phyloP scores from a whole-genome alignment of 2,888 invertebrate genomes.

The Liposcelis brunnea region DNA sequence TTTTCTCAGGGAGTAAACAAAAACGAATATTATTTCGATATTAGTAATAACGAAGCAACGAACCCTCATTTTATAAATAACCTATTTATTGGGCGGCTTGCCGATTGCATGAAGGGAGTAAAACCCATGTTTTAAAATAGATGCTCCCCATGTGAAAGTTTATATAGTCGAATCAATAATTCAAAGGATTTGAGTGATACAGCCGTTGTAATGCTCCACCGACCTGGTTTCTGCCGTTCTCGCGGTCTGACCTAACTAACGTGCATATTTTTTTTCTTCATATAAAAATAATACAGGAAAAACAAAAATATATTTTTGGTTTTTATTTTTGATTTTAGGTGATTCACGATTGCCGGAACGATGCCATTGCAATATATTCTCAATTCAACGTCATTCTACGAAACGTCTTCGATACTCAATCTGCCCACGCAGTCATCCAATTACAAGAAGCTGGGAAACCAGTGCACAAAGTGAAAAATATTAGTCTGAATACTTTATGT shows the following conservation, averaged over 20 bases:
- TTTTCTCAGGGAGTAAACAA: no score
- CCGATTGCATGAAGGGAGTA: no score
- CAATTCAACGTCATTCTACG: slow-evolving; percentile 70
- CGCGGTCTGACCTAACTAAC: not conserved
- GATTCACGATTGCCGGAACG: slow-evolving; percentile 83
- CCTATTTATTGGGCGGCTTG: no score
- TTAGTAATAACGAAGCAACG: no score
- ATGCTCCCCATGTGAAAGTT: no score
- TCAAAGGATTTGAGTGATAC: no score
- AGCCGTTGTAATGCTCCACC: no score
- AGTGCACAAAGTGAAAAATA: slow-evolving; percentile 86
- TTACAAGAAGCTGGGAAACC: slow-evolving; percentile 79
- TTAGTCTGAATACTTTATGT: slow-evolving; percentile 80
- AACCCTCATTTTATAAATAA: no score
- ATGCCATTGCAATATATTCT: slow-evolving; percentile 69
- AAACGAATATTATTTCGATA: no score
- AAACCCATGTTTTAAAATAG: no score
- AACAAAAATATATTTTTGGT: not conserved
- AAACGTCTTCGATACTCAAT: slow-evolving; percentile 78
- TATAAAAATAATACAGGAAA: not conserved
- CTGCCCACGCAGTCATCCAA: slow-evolving; percentile 81
- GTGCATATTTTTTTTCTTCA: no score
- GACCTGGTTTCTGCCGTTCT: not conserved
- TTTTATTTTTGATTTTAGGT: slow-evolving; percentile 32
- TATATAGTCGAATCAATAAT: no score